Conservation (phyloP, 2,888 invertebrate species). For the Oxystoma pomonae region DNA sequence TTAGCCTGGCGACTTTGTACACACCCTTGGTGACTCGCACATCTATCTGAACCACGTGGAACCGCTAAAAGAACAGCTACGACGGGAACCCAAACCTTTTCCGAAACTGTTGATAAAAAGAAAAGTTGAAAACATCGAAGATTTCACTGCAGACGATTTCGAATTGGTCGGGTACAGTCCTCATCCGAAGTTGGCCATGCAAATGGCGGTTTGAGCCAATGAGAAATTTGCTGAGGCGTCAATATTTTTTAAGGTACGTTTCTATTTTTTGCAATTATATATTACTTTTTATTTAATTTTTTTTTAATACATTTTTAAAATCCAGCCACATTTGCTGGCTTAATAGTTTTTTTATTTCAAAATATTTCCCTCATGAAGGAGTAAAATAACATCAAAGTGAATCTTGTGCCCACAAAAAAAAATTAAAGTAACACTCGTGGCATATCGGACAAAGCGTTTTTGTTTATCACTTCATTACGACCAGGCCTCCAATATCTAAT, state of each 20-base stretch:
- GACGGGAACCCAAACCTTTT: slow-evolving; percentile 74
- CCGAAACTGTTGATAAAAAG: slow-evolving; percentile 76
- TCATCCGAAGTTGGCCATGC: slow-evolving; percentile 69
- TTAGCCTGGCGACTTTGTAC: slow-evolving; percentile 89
- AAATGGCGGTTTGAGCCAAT: slow-evolving; percentile 36
- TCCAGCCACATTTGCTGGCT: too few relatives aligned
- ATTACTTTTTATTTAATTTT: neutral
- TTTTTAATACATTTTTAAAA: too few relatives aligned
- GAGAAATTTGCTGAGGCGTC: too few relatives aligned
- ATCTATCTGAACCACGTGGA: slow-evolving; percentile 89
- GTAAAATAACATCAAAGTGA: too few relatives aligned
- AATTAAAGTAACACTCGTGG: too few relatives aligned
- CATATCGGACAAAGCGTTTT: too few relatives aligned
- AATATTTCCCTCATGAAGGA: too few relatives aligned
- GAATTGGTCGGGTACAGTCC: slow-evolving; percentile 80
- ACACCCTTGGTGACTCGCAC: slow-evolving; percentile 93
- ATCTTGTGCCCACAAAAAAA: too few relatives aligned
- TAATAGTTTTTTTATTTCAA: too few relatives aligned
- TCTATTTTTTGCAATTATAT: neutral
- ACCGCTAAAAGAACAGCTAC: slow-evolving; percentile 74
- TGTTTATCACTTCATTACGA: too few relatives aligned
- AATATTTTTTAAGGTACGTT: neutral
- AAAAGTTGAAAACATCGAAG: slow-evolving; percentile 73
- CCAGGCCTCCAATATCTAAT: too few relatives aligned
- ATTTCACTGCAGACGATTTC: slow-evolving; percentile 85